These are phyloP conservation scores for Darevskia nairensis DNA, from an alignment of 2,797 vertebrate genomes.

Conservation along the genomic window DNA sequence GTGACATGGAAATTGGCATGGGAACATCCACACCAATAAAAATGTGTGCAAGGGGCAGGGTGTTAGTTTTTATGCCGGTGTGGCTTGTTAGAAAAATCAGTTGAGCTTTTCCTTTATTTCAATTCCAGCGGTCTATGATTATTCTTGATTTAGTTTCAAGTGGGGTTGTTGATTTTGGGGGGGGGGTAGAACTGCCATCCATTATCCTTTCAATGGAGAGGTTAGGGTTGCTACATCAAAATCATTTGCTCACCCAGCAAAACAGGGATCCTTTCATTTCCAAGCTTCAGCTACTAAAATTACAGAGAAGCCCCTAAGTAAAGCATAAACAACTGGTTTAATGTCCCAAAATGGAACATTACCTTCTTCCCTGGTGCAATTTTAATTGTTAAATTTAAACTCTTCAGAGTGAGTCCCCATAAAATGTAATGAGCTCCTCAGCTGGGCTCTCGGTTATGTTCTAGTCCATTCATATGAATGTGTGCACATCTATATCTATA, in stretches of 20 bases:
- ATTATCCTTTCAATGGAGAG: neutral
- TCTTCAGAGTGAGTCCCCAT: constrained; percentile 48
- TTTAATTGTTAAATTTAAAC: constrained; percentile 69
- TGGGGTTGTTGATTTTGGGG: neutral
- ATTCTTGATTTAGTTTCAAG: neutral
- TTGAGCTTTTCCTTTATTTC: neutral
- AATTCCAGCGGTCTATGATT: neutral
- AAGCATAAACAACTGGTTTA: constrained; percentile 67
- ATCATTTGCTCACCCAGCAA: constrained; percentile 46
- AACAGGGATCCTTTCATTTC: constrained; percentile 38
- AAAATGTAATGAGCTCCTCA: constrained; percentile 56
- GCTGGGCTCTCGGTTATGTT: constrained; percentile 54
- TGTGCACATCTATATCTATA: constrained; percentile 17
- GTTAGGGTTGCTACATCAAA: neutral
- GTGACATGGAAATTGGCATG: neutral
- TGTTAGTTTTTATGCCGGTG: neutral
- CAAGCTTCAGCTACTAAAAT: constrained; percentile 39
- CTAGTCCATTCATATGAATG: constrained; percentile 23
- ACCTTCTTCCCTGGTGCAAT: constrained; percentile 53
- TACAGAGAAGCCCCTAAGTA: constrained; percentile 47
- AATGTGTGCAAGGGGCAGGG: neutral
- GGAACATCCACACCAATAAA: neutral
- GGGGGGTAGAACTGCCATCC: neutral
- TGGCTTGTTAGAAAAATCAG: neutral
- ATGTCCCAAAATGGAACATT: constrained; percentile 53